Base-by-base conservation (phyloP, 2,888 invertebrate genomes). In the Neoaliturus tenellus region DNA sequence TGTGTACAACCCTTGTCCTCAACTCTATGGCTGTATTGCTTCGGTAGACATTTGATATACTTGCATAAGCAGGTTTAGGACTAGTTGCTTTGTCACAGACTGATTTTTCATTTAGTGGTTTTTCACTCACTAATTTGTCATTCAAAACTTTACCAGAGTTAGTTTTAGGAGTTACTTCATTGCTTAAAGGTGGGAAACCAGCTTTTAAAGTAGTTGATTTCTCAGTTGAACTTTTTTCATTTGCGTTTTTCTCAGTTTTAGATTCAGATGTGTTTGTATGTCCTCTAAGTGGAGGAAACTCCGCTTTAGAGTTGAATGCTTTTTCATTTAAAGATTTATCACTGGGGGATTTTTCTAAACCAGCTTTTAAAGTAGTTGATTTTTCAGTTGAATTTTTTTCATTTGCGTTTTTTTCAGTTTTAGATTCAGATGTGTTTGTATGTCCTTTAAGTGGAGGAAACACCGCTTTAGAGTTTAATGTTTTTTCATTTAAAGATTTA, bases 21-120 rank as follows among this genome's bases (percentile, higher is more conserved):
- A 82, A 39, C 33, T 82, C 82, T 17, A 82, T 55, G 12, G 82
- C 73, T 14, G 82, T 82, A 10, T 73, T 73, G 39, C 82, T 82
- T 39, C 82, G 39, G 48, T 55, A 82, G 4, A 82, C 35, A 28
- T 82, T 82, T 12, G 82, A 82, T 2, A 82, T 73, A 35, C 55
- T 17, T 14, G 62, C 62, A 62, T 28, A 62, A 20, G 62, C 62
- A 28, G 62, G 62, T 31, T 62, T 62, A 3, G 20, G 20, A 5
- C 28, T 28, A 3, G 62, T 28, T 20, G 6, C 28, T 62, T 14
- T 62, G 31, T 62, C 31, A 62, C 28, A 14, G 8, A 28, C 12
- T n/a, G 25, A 14, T 62, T 62, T 62, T 28, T 62, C 62, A 28
- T 62, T 62, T 20, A n/a, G 14, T 62, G 31, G 10, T 31, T 62